Evolutionary conservation across 1,140 invertebrate species (phyloP).

Genomic region (Penaeus vannamei): DNA sequence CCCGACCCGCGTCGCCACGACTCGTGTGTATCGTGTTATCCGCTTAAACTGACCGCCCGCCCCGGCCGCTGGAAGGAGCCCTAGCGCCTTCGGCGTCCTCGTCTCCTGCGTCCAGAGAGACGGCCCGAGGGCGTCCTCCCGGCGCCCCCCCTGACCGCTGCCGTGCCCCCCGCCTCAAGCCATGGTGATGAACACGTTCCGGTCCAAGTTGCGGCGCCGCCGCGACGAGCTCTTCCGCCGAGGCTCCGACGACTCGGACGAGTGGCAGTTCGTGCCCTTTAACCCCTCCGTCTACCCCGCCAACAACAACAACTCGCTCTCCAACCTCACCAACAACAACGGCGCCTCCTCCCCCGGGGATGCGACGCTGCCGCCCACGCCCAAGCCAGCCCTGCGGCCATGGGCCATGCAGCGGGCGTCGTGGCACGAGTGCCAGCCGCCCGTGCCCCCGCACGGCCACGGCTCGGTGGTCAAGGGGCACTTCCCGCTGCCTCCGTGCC

Average conservation of each 20-base stretch:
- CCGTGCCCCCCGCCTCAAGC: conserved; percentile 43
- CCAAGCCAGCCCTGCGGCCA: conserved; percentile 61
- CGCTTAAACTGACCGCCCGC: background rate
- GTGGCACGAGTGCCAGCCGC: conserved; percentile 65
- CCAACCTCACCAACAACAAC: conserved; percentile 35
- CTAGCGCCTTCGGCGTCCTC: conserved; percentile 24
- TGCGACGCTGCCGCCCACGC: conserved; percentile 21
- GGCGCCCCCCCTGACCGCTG: background rate
- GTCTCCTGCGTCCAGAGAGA: background rate
- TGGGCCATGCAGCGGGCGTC: conserved; percentile 66
- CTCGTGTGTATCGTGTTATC: background rate
- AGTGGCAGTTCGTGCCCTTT: conserved; percentile 68
- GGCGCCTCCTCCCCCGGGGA: conserved; percentile 32
- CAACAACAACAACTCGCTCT: conserved; percentile 55
- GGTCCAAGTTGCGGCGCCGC: conserved; percentile 67
- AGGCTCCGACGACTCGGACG: conserved; percentile 66
- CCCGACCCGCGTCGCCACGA: background rate
- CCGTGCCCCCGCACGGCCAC: conserved; percentile 65
- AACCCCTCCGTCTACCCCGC: conserved; percentile 64
- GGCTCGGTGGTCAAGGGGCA: conserved; percentile 50
- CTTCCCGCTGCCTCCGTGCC: conserved; percentile 60
- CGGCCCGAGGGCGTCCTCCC: background rate
- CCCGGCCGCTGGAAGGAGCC: conserved; percentile 42
- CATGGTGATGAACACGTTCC: conserved; percentile 68
- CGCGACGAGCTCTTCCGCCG: conserved; percentile 67